phyloP scores from a whole-genome alignment of 1,140 invertebrate genomes.

The Brachionus plicatilis region DNA sequence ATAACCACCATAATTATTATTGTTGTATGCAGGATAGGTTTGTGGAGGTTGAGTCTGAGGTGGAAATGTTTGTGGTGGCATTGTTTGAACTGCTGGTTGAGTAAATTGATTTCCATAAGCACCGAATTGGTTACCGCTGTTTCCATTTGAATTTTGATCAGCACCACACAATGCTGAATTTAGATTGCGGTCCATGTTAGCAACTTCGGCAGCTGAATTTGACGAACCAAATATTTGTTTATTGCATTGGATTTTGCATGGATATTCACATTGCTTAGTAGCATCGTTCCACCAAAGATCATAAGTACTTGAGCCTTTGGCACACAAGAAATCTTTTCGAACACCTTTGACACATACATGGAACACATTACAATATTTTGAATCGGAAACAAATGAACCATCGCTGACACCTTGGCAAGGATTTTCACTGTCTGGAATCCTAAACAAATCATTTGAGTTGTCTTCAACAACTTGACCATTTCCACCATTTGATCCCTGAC shows the following conservation, averaged over 20 bases:
- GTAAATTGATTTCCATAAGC: conserved; percentile 11
- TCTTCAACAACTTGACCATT: background rate
- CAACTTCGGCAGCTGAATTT: background rate
- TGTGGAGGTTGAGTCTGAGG: background rate
- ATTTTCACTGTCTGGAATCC: conserved; percentile 24
- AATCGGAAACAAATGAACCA: conserved; percentile 8
- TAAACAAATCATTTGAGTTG: conserved; percentile 16
- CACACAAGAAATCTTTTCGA: conserved; percentile 33
- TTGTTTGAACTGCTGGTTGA: background rate
- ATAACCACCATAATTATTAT: conserved; percentile 34
- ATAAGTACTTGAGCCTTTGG: conserved; percentile 25
- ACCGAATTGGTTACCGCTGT: background rate
- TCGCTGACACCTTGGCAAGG: conserved; percentile 5
- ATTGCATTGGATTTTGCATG: conserved; percentile 30
- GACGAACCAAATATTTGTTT: background rate
- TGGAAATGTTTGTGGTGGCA: background rate
- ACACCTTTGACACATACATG: conserved; percentile 31
- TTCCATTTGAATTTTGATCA: background rate
- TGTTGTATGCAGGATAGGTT: background rate
- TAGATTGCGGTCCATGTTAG: background rate
- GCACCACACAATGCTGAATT: background rate
- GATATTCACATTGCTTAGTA: conserved; percentile 36
- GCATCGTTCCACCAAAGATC: conserved; percentile 40
- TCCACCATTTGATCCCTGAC: no score
- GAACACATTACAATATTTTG: conserved; percentile 38